These are phyloP conservation scores for Meganola albula DNA, from an alignment of 2,888 invertebrate genomes.

Conservation along the genomic window DNA sequence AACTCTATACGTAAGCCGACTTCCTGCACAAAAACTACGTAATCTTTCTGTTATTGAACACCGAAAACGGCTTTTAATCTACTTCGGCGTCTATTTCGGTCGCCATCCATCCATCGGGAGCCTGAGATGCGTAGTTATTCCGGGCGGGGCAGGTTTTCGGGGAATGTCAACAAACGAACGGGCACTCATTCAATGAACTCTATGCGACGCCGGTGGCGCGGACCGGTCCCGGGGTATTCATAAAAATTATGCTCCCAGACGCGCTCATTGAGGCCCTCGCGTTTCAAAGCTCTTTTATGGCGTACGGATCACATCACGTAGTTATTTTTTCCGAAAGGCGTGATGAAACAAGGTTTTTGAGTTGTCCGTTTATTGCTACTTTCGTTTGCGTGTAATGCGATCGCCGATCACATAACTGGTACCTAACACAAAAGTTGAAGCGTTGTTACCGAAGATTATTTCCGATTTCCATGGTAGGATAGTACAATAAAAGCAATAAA, in stretches of 20 bases:
- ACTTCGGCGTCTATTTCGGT: conserved; percentile 65
- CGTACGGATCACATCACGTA: conserved; percentile 46
- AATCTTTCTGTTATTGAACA: conserved; percentile 46
- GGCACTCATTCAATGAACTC: conserved; percentile 74
- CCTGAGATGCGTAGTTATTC: conserved; percentile 59
- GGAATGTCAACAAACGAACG: conserved; percentile 76
- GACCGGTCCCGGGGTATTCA: conserved; percentile 69
- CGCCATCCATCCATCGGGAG: conserved; percentile 65
- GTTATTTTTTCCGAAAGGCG: conserved; percentile 46
- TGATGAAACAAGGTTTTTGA: conserved; percentile 43
- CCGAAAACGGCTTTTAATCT: conserved; percentile 63
- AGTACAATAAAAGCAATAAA: too few species aligned
- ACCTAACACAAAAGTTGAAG: too few species aligned
- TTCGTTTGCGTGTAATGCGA: conserved; percentile 42
- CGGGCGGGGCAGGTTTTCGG: conserved; percentile 75
- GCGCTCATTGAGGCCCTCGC: conserved; percentile 43
- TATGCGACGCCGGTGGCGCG: conserved; percentile 62
- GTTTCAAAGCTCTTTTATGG: conserved; percentile 41
- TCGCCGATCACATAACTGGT: conserved; percentile 39
- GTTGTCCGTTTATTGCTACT: conserved; percentile 33
- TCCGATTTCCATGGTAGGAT: too few species aligned
- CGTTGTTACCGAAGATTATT: too few species aligned
- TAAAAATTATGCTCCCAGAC: conserved; percentile 68
- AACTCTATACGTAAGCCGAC: conserved; percentile 26
- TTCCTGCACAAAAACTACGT: conserved; percentile 47